Conservation (phyloP, 2,888 invertebrate genomes). For the Tipula unca region DNA sequence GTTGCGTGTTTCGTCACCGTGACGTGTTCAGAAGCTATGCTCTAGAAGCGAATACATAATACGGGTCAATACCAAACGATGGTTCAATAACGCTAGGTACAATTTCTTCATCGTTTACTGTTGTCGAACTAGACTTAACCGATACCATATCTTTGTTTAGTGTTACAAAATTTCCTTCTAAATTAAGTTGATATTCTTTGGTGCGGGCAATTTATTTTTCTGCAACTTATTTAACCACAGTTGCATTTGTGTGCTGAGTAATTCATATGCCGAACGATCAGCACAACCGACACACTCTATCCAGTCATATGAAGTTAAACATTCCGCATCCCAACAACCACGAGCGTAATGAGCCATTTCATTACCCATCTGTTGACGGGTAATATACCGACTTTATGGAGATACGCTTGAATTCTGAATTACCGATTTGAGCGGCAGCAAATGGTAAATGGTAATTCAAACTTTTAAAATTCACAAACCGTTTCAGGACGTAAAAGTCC, state of each 20-base stretch:
- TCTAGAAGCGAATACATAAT: constrained; percentile 95
- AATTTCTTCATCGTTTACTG: constrained; percentile 90
- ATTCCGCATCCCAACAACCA: constrained; percentile 99
- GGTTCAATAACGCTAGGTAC: constrained; percentile 98
- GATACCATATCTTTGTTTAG: constrained; percentile 72
- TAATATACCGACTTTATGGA: constrained; percentile 82
- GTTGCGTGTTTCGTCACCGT: constrained; percentile 92
- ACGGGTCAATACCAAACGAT: constrained; percentile 95
- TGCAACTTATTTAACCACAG: constrained; percentile 82
- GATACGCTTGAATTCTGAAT: constrained; percentile 82
- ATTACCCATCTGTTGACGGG: constrained; percentile 96
- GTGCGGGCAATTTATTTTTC: constrained; percentile 84
- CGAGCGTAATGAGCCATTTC: constrained; percentile 99
- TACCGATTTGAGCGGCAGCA: constrained; percentile 98
- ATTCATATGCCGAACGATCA: constrained; percentile 95
- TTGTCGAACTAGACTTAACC: constrained; percentile 76
- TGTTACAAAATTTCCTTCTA: constrained; percentile 50
- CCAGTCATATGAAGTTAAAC: constrained; percentile 85
- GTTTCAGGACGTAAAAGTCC: constrained; percentile 97
- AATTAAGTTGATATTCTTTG: constrained; percentile 52
- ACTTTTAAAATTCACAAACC: constrained; percentile 98
- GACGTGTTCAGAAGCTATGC: constrained; percentile 86
- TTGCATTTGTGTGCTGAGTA: constrained; percentile 92
- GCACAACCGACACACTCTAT: constrained; percentile 99
- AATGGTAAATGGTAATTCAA: constrained; percentile 93